Conservation (phyloP, 2,797 vertebrate genomes). For the Gymnothorax reevesii region DNA sequence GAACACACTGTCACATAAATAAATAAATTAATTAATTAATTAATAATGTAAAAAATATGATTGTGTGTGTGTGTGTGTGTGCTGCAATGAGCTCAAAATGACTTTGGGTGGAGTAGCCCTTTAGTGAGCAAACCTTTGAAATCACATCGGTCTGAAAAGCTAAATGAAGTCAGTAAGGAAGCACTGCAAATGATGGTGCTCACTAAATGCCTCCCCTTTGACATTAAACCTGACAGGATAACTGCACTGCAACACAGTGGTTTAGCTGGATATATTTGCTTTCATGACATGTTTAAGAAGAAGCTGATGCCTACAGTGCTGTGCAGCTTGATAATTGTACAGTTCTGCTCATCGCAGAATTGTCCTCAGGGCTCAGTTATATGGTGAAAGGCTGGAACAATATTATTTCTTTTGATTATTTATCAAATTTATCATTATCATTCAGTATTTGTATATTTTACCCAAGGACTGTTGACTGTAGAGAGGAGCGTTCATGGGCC, state of each 20-base stretch:
- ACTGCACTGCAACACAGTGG: conserved; percentile 70
- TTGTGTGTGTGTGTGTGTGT: no score
- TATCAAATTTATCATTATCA: background rate
- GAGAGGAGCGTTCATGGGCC: no score
- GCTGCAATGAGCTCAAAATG: conserved; percentile 53
- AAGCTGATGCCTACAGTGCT: conserved; percentile 1
- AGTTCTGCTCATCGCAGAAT: background rate
- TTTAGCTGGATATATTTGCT: conserved; percentile 61
- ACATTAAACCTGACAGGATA: conserved; percentile 69
- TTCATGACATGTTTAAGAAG: conserved; percentile 58
- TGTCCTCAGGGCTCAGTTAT: background rate
- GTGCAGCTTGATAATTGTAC: background rate
- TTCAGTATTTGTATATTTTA: no score
- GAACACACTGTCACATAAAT: no score
- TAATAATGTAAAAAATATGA: no score
- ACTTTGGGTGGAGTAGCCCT: conserved; percentile 62
- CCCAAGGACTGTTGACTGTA: no score
- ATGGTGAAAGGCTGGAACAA: background rate
- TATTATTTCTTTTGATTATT: no score
- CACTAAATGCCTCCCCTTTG: conserved; percentile 65
- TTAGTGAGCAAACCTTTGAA: conserved; percentile 72
- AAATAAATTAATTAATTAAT: no score
- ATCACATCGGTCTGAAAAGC: conserved; percentile 71
- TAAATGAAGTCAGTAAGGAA: conserved; percentile 68
- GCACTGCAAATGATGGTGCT: conserved; percentile 61